A percentile compares a stretch with the other conserved stretches of the same genome.
phyloP scores from a whole-genome alignment of 2,113 vertebrate species.

The Garra rufa region DNA sequence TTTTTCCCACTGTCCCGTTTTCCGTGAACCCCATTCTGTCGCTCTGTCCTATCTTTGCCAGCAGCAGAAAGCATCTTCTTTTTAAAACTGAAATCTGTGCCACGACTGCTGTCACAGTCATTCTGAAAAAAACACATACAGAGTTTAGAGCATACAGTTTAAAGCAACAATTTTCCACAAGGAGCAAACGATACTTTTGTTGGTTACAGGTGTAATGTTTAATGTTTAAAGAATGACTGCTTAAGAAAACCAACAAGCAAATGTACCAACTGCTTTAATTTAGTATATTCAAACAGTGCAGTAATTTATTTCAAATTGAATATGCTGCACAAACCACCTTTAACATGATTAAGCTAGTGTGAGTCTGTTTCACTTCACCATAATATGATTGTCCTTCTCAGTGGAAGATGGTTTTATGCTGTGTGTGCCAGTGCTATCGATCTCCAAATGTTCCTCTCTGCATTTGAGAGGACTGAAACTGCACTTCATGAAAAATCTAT shows the following conservation, averaged over 20 bases:
- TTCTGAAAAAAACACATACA: conserved; percentile 30
- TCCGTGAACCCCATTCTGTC: conserved; percentile 48
- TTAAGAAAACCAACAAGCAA: neutral
- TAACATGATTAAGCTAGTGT: conserved; percentile 2
- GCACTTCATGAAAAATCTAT: conserved; percentile 32
- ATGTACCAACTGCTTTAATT: conserved; percentile 3
- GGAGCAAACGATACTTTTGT: neutral
- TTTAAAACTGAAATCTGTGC: conserved; percentile 20
- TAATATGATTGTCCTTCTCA: neutral
- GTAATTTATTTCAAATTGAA: neutral
- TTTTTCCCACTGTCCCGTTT: conserved; percentile 44
- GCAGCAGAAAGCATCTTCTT: conserved; percentile 52
- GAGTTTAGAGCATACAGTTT: too few relatives aligned
- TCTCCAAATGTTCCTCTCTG: neutral
- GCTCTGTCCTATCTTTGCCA: conserved; percentile 48
- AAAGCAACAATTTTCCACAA: neutral
- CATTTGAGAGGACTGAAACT: neutral
- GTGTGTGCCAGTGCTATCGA: neutral
- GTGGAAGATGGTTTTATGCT: neutral
- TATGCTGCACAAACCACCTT: neutral
- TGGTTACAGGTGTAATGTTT: neutral
- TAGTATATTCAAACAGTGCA: neutral
- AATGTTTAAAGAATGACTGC: neutral
- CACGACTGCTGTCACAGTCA: conserved; percentile 2
- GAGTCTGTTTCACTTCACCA: conserved; percentile 1